Conservation (phyloP, 2,888 invertebrate genomes). For the Muscina levida region DNA sequence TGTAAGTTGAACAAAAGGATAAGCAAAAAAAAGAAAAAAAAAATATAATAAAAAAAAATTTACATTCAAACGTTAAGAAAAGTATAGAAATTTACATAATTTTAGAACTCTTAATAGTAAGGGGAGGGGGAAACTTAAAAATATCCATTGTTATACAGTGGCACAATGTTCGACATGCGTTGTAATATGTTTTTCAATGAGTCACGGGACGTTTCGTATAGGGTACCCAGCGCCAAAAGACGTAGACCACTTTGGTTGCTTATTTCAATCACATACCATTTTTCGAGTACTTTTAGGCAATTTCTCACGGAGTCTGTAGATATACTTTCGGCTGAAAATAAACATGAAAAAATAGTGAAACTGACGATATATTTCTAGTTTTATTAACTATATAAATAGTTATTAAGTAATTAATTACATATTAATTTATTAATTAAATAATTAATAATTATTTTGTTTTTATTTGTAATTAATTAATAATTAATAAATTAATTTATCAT, state of each 20-base stretch:
- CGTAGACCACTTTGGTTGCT: constrained; percentile 79
- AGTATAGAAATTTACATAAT: constrained; percentile 17
- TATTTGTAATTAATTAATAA: too few relatives aligned
- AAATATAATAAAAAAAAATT: constrained; percentile 7
- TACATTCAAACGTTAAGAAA: constrained; percentile 13
- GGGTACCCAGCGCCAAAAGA: constrained; percentile 79
- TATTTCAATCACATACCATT: constrained; percentile 89
- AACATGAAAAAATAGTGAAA: background rate
- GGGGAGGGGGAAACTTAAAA: constrained; percentile 47
- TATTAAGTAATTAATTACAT: too few relatives aligned
- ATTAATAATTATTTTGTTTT: too few relatives aligned
- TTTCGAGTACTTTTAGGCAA: constrained; percentile 89
- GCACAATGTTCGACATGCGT: constrained; percentile 76
- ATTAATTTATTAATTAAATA: too few relatives aligned
- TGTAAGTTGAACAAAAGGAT: constrained; percentile 20
- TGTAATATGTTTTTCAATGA: constrained; percentile 76
- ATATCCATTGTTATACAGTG: constrained; percentile 71
- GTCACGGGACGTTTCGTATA: constrained; percentile 79
- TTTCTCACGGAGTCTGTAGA: constrained; percentile 93
- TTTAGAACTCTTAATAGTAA: constrained; percentile 7
- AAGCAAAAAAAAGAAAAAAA: constrained; percentile 25
- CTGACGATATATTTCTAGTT: background rate
- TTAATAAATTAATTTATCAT: too few relatives aligned
- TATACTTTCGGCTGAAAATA: constrained; percentile 89
- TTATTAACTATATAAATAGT: too few relatives aligned